These are phyloP conservation scores for Lates japonicus DNA, from an alignment of 2,797 vertebrate genomes.

Conservation along the genomic window DNA sequence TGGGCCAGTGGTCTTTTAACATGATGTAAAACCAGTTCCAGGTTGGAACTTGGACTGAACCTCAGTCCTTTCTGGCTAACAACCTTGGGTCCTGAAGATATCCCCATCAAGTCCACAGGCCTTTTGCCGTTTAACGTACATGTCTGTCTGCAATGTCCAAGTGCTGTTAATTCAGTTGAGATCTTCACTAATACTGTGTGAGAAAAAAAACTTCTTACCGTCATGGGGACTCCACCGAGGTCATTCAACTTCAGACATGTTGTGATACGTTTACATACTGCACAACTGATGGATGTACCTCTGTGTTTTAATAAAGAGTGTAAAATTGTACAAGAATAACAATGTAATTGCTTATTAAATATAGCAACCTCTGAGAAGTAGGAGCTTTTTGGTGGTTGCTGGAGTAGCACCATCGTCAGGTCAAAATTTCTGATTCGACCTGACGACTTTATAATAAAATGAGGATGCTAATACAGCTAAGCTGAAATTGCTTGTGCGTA, in stretches of 20 bases:
- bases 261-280: constrained; percentile 64
- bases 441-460: neutral
- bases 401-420: neutral
- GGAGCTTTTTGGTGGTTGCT: neutral
- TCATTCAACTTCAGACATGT: constrained; percentile 79
- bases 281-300: constrained; percentile 62
- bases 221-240: constrained; percentile 63
- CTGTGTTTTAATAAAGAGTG: constrained; percentile 69
- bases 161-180: constrained; percentile 38
- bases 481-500: too few species aligned
- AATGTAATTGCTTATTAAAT: constrained; percentile 85
- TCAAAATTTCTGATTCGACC: neutral
- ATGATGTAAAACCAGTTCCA: constrained; percentile 23
- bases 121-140: too few species aligned
- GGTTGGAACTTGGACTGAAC: neutral
- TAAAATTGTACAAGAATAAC: constrained; percentile 76
- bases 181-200: constrained; percentile 82
- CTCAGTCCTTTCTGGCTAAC: neutral
- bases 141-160: constrained; percentile 34
- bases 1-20: constrained; percentile 30
- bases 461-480: neutral
- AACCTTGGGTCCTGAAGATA: constrained; percentile 25
- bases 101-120: constrained; percentile 18
- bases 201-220: constrained; percentile 34
- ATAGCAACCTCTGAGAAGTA: constrained; percentile 65